Evolutionary conservation across 2,797 vertebrate genomes (phyloP).

Genomic region (Melanotaenia boesemani): DNA sequence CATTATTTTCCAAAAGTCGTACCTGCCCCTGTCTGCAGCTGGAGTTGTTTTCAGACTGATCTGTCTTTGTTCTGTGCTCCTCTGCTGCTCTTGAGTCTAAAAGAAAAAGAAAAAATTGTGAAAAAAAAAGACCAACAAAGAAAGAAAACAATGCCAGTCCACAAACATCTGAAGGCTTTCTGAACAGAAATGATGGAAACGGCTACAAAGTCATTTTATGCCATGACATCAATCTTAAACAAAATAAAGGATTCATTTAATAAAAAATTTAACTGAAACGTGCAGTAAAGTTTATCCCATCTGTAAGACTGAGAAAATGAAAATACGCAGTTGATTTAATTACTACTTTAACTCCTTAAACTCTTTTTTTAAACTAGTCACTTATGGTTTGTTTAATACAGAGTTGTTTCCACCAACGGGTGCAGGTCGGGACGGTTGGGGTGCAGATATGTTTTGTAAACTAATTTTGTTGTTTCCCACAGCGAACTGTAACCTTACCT

Average conservation of each 20-base stretch:
- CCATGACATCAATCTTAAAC: background rate
- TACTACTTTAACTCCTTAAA: background rate
- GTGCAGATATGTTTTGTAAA: too few species aligned
- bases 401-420: background rate
- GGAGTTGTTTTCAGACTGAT: conserved; percentile 94
- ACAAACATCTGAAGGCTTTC: background rate
- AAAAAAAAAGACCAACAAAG: background rate
- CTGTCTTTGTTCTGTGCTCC: conserved; percentile 87
- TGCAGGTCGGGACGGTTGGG: too few species aligned
- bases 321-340: background rate
- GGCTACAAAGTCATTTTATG: background rate
- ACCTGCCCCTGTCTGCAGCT: conserved; percentile 96
- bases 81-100: conserved; percentile 94
- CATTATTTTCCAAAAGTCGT: conserved; percentile 33
- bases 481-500: too few species aligned
- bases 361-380: background rate
- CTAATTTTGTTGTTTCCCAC: too few species aligned
- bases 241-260: background rate
- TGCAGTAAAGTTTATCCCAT: background rate
- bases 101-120: conserved; percentile 11
- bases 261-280: background rate
- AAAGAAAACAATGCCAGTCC: background rate
- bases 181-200: too few species aligned
- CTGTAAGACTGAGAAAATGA: background rate
- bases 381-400: background rate